phyloP scores from a whole-genome alignment of 2,113 vertebrate genomes.

The Hydrochoerus hydrochaeris region DNA sequence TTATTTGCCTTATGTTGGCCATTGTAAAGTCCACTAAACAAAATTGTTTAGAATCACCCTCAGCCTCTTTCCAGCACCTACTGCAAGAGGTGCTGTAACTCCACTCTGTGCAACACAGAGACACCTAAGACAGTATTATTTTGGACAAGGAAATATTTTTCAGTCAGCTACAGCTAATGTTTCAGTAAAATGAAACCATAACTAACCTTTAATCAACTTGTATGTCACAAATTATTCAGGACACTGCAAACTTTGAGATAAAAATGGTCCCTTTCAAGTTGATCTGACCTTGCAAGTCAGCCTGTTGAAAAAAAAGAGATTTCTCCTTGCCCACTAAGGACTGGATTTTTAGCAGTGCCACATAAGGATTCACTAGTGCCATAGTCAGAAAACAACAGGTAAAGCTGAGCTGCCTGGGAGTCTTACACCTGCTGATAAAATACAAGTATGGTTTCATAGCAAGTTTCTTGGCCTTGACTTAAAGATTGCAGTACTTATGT shows the following conservation, averaged over 20 bases:
- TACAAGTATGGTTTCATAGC: not conserved
- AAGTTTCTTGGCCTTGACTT: not conserved
- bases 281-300: not conserved
- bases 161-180: not conserved
- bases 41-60: not conserved
- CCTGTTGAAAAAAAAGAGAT: not conserved
- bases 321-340: not conserved
- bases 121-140: slow-evolving; percentile 21
- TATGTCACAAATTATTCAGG: not conserved
- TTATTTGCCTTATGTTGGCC: not conserved
- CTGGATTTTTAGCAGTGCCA: not conserved
- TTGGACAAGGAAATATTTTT: not conserved
- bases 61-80: not conserved
- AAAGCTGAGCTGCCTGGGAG: not conserved
- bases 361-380: not conserved
- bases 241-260: not conserved
- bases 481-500: not conserved
- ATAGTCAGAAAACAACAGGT: not conserved
- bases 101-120: not conserved
- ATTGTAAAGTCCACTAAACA: not conserved
- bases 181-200: not conserved
- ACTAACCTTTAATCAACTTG: not conserved
- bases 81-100: not conserved
- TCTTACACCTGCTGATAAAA: not conserved
- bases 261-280: not conserved